Conservation (phyloP, 2,113 vertebrate species). For the Neopipo cinnamomea region DNA sequence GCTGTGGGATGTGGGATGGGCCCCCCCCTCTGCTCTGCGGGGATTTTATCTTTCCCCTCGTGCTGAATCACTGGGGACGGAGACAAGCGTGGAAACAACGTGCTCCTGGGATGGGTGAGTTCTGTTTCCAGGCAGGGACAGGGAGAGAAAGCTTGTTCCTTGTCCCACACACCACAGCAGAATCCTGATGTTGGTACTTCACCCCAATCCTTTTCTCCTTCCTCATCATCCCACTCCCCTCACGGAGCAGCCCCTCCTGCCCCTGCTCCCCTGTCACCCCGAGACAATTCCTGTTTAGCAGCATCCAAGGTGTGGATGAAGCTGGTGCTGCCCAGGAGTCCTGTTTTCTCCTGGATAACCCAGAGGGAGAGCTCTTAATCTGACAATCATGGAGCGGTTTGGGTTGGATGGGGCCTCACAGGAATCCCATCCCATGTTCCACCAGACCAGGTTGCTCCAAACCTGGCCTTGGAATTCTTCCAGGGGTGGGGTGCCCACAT, state of each 20-base stretch:
- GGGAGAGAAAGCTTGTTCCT: background rate
- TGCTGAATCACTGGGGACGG: background rate
- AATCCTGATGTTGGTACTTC: background rate
- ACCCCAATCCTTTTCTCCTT: background rate
- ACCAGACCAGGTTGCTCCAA: background rate
- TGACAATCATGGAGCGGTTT: background rate
- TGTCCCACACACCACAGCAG: accelerated
- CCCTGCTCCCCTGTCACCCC: accelerated
- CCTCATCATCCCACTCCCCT: background rate
- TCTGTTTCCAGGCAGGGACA: background rate
- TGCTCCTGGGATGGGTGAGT: background rate
- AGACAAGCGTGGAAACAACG: accelerated
- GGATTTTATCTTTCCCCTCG: background rate
- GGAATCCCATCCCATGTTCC: background rate
- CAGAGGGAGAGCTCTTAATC: background rate
- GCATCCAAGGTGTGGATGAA: accelerated
- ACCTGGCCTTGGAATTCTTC: background rate
- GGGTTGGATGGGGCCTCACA: background rate
- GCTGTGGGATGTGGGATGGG: too few species aligned
- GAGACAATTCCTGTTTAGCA: background rate
- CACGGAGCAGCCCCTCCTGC: accelerated
- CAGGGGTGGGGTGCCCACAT: background rate
- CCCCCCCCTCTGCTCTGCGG: accelerated
- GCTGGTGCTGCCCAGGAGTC: accelerated
- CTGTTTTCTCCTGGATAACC: background rate